Conservation (phyloP, 1,140 invertebrate genomes). For the Mactra quadrangularis region DNA sequence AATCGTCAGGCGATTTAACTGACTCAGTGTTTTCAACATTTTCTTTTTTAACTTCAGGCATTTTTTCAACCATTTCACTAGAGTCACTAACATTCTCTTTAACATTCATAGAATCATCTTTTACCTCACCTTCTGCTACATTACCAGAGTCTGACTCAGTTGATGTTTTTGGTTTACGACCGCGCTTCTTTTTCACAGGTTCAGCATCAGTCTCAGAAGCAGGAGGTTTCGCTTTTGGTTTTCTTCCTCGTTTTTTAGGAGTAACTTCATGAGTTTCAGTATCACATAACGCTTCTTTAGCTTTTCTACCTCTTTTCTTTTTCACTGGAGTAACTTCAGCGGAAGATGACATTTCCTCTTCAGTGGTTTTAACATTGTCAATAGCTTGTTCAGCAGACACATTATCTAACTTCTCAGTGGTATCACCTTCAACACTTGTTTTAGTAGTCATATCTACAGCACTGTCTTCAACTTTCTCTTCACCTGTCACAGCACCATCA, state of each 20-base stretch:
- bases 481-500: neutral
- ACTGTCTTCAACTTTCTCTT: neutral
- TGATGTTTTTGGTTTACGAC: slow-evolving; percentile 10
- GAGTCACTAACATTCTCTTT: neutral
- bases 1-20: slow-evolving; percentile 1
- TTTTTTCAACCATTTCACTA: neutral
- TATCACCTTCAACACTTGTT: neutral
- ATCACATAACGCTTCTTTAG: slow-evolving; percentile 1
- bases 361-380: neutral
- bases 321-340: slow-evolving; percentile 20
- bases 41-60: neutral
- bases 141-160: neutral
- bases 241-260: slow-evolving; percentile 53
- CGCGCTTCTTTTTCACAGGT: slow-evolving; percentile 52
- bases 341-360: neutral
- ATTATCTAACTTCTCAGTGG: neutral
- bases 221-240: slow-evolving; percentile 39
- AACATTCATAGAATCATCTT: neutral
- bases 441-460: neutral
- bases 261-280: slow-evolving; percentile 47
- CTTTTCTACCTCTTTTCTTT: slow-evolving; percentile 45
- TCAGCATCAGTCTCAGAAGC: slow-evolving; percentile 1
- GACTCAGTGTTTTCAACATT: neutral
- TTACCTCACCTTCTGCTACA: neutral
- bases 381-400: neutral